Base-by-base conservation (phyloP, 2,888 invertebrate species). In the Epistrophe grossulariae region DNA sequence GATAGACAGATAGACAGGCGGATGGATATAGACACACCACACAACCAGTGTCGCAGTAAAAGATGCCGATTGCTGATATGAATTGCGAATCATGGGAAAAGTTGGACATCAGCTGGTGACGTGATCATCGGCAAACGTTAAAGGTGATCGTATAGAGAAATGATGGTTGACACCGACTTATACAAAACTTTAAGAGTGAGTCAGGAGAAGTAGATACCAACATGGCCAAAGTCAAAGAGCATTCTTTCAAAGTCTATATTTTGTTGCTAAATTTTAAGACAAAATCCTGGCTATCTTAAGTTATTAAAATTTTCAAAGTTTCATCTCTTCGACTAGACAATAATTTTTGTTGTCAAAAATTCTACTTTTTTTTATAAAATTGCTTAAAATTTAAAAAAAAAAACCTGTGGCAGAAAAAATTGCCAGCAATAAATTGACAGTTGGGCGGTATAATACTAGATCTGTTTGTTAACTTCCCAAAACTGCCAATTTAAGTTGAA, bases 51-150 rank as follows among this genome's bases (percentile, higher is more conserved):
- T 45, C 64, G 71, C 76, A 76, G 9, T 10, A 40, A 62, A 55
- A 38, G 62, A 80, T 66, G 59, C 48, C 57, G 43, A 79, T 66
- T 11, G 50, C 13, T 70, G 71, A 71, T 60, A 50, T 35, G 59
- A 64, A 76, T 64, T 64, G 64, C 24, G n/a, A 70, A 45, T 52
- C 84, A 84, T 85, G 85, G 71, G 82, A 85, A 79, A 31, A 38
- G 50, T 50, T 45, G 60, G 66, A 78, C 70, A 82, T 82, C n/a
- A n/a, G n/a, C 81, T 77, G 81, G 62, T 28, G 73, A 73, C 73
- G 73, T 40, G 72, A 55, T 68, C 68, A 57, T 57, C 62, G 66
- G 70, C 5, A 43, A 38, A 68, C 13, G 50, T 50, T 19, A 66
- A 35, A 66, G 48, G 17, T 68, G 50, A 50, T 35, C 38, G 50